Conservation (phyloP, 2,888 invertebrate species). For the Drosophila anceps region DNA sequence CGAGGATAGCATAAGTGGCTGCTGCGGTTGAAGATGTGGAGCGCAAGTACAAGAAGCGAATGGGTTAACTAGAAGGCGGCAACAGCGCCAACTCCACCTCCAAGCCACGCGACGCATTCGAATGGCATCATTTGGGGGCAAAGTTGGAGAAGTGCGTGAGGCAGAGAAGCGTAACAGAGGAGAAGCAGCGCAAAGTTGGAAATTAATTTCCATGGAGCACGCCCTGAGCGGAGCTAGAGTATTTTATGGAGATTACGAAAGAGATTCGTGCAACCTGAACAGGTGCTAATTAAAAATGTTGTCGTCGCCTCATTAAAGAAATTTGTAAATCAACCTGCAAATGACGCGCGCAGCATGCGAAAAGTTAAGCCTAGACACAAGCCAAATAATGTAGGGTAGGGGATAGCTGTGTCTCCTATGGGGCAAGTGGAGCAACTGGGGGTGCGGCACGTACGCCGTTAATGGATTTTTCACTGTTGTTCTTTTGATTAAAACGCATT, state of each 20-base stretch:
- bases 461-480: slow-evolving; percentile 68
- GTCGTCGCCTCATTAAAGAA: slow-evolving; percentile 83
- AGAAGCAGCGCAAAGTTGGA: slow-evolving; percentile 51
- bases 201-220: slow-evolving; percentile 67
- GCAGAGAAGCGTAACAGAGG: slow-evolving; percentile 12
- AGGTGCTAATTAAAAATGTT: slow-evolving; percentile 85
- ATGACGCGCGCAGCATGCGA: slow-evolving; percentile 50
- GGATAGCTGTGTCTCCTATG: slow-evolving; percentile 6
- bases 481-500: slow-evolving; percentile 68
- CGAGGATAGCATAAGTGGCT: slow-evolving; percentile 19
- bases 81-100: background rate
- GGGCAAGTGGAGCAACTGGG: slow-evolving; percentile 21
- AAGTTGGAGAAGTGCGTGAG: slow-evolving; percentile 42
- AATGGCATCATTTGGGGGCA: slow-evolving; percentile 46
- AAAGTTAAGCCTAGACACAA: slow-evolving; percentile 35
- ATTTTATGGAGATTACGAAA: slow-evolving; percentile 61
- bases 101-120: slow-evolving; percentile 32
- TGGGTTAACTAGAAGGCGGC: slow-evolving; percentile 25
- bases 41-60: slow-evolving; percentile 22
- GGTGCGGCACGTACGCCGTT: slow-evolving; percentile 87
- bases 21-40: slow-evolving; percentile 40
- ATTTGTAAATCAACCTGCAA: slow-evolving; percentile 74
- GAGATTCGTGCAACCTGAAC: slow-evolving; percentile 55
- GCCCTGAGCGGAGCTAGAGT: slow-evolving; percentile 17
- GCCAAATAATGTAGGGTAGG: slow-evolving; percentile 84